Evolutionary conservation across 2,797 vertebrate genomes (phyloP).

Genomic region (Tiaroga cobitis): DNA sequence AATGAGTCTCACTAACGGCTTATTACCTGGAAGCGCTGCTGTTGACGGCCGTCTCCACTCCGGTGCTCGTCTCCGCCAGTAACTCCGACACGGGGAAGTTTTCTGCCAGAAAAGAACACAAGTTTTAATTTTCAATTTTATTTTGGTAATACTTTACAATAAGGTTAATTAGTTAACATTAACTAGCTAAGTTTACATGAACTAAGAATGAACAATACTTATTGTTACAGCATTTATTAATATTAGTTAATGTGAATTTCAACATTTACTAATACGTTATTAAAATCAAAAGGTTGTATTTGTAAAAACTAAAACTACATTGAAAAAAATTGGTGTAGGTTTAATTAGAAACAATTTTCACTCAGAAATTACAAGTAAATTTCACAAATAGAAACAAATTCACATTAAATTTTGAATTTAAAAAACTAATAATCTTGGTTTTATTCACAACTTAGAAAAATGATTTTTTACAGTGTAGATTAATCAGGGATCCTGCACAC

Average conservation of each 20-base stretch:
- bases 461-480: too few relatives aligned
- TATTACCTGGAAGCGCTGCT: conserved; percentile 85
- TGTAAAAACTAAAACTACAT: not conserved
- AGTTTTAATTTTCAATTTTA: too few relatives aligned
- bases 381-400: not conserved
- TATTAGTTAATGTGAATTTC: too few relatives aligned
- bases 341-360: not conserved
- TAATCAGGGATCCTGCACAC: too few relatives aligned
- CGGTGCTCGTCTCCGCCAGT: conserved; percentile 85
- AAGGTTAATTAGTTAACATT: too few relatives aligned
- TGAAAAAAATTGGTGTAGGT: not conserved
- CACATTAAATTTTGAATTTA: not conserved
- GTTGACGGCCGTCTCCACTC: conserved; percentile 85
- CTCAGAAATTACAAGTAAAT: too few relatives aligned
- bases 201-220: too few relatives aligned
- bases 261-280: too few relatives aligned
- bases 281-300: too few relatives aligned
- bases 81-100: conserved; percentile 88
- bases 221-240: too few relatives aligned
- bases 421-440: not conserved
- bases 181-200: too few relatives aligned
- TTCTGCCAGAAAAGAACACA: conserved; percentile 68
- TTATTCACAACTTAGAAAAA: not conserved
- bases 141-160: too few relatives aligned
- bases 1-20: not conserved